phyloP scores from a whole-genome alignment of 2,113 vertebrate genomes.

The Eolophus roseicapilla region DNA sequence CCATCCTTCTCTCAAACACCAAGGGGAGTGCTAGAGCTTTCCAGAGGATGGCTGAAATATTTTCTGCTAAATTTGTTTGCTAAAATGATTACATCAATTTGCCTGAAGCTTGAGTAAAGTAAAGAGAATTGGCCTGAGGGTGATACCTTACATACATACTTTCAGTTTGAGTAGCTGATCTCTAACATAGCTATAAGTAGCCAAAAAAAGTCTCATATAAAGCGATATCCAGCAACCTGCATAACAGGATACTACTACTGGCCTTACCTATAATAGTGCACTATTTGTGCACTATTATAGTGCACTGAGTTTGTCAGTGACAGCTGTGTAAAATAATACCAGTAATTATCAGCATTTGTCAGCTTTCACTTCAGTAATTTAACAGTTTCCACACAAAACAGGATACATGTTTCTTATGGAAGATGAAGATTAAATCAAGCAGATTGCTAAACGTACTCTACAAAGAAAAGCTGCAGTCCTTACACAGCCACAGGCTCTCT shows the following conservation, averaged over 20 bases:
- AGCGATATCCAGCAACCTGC: neutral
- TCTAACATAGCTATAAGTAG: neutral
- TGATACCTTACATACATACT: neutral
- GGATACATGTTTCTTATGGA: neutral
- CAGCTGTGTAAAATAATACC: neutral
- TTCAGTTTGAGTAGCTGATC: neutral
- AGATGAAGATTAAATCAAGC: neutral
- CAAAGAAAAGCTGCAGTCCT: neutral
- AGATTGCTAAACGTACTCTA: neutral
- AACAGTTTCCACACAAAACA: neutral
- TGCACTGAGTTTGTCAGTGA: neutral
- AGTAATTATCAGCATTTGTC: neutral
- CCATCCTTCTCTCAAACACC: constrained; percentile 3
- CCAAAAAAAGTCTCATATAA: neutral
- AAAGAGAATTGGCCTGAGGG: neutral
- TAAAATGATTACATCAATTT: neutral
- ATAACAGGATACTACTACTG: neutral
- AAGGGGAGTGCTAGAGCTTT: constrained; percentile 56
- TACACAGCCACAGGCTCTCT: neutral
- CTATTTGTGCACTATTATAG: neutral
- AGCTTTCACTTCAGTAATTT: neutral
- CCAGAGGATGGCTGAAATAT: neutral
- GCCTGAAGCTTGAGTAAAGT: neutral
- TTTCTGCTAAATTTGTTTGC: neutral
- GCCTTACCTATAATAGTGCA: neutral